Base-by-base conservation (phyloP, 1,140 invertebrate genomes). In the Phymastichus coffea region DNA sequence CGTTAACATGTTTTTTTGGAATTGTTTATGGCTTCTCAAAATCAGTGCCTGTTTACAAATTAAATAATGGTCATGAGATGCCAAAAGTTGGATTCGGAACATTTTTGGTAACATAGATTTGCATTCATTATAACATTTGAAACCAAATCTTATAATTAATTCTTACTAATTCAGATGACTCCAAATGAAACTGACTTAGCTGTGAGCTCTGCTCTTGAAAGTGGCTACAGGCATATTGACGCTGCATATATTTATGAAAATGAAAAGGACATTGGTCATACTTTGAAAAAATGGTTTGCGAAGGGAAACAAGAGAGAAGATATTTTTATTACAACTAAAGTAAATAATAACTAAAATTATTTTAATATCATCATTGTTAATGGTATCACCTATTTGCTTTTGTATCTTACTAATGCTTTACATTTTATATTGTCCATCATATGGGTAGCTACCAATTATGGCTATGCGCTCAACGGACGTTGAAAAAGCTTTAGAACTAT, bases 401-500 rank as follows among this genome's bases (percentile, higher is more conserved):
- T 52, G 60, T 25, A 37, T 57, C 44, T 26, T 6, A 46, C 4
- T 25, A 25, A 25, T 25, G 20, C 17, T 6, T 25, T 20, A 6
- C 20, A 19, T 3, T 19, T 20, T 14, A 7, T n/a, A 6, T 41
- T 41, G 20, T 41, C 23, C 9, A 3, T n/a, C 15, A 33, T 12
- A 28, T 67, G 77, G 78, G 56, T 47, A 84, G 82, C 75, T 84
- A 30, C 82, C 82, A 12, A 77, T 83, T 64, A 82, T 74, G 66
- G 87, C 84, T n/a, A 88, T 87, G 64, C 80, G 85, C 20, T 83
- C 88, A 12, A 82, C 84, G 3, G 84, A 87, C 53, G 90, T 94
- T 14, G 83, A 85, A 58, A 86, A 86, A 41, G 89, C 84, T 61
- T 73, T 94, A 25, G 85, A 86, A 41, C 75, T 86, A 48, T 93